phyloP scores from a whole-genome alignment of 2,888 invertebrate species.

The Aradus depressus region DNA sequence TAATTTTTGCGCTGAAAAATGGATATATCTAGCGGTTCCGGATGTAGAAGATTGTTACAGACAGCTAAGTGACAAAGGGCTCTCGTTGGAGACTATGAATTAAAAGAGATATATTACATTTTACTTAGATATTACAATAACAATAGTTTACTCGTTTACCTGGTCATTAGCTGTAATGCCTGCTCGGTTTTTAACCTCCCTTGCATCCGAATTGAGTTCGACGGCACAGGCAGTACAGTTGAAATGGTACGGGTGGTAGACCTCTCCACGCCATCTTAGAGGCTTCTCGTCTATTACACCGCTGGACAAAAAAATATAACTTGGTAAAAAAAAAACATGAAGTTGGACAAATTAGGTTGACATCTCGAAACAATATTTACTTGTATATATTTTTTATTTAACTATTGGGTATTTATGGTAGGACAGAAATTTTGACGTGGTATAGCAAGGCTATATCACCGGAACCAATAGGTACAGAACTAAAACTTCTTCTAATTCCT shows the following conservation, averaged over 20 bases:
- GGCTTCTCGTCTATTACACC: constrained; percentile 86
- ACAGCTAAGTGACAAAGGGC: background rate
- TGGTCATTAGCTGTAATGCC: constrained; percentile 84
- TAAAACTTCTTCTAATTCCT: no score
- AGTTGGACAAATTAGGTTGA: no score
- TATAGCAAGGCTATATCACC: no score
- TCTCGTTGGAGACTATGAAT: background rate
- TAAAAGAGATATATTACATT: no score
- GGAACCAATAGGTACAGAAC: no score
- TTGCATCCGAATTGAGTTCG: constrained; percentile 88
- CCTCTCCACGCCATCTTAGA: constrained; percentile 84
- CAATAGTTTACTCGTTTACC: no score
- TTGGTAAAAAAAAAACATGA: no score
- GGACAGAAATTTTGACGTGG: no score
- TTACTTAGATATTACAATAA: no score
- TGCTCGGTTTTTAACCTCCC: constrained; percentile 86
- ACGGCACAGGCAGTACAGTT: constrained; percentile 86
- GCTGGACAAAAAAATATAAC: constrained; percentile 43
- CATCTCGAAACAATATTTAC: no score
- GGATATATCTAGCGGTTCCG: background rate
- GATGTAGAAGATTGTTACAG: background rate
- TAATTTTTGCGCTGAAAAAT: background rate
- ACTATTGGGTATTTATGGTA: no score
- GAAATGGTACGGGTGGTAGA: constrained; percentile 99
- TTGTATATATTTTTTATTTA: no score